Evolutionary conservation across 1,140 invertebrate species (phyloP).

Genomic region (Doryteuthis pealeii): DNA sequence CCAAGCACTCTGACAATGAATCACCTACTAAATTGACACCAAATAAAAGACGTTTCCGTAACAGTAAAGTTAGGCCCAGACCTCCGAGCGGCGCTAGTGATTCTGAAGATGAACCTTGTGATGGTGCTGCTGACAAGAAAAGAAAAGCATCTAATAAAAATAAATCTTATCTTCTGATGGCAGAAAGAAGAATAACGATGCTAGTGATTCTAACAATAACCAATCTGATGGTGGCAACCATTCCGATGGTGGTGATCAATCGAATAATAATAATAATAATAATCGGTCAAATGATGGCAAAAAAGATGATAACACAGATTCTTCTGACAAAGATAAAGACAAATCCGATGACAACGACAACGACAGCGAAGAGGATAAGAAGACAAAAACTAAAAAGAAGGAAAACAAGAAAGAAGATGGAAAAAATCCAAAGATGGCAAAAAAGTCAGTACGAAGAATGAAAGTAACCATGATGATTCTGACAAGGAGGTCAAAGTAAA

Average conservation of each 20-base stretch:
- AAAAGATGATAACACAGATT: background rate
- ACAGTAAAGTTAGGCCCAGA: background rate
- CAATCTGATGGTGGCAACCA: background rate
- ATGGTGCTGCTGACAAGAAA: background rate
- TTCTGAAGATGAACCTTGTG: constrained; percentile 12
- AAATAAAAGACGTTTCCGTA: too few species aligned
- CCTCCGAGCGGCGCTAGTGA: constrained; percentile 26
- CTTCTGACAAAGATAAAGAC: background rate
- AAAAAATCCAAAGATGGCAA: background rate
- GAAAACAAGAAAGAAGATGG: constrained; percentile 17
- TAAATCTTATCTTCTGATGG: background rate
- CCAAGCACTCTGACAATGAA: too few species aligned
- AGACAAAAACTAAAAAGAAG: background rate
- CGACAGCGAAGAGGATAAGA: constrained; percentile 5
- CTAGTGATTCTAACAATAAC: background rate
- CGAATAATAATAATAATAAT: background rate
- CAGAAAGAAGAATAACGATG: background rate
- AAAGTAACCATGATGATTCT: background rate
- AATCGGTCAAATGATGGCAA: background rate
- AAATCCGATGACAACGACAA: constrained; percentile 8
- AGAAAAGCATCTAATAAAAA: background rate
- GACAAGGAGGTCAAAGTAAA: constrained; percentile 17
- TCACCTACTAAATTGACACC: too few species aligned
- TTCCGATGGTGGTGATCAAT: background rate
- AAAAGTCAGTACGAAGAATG: too few species aligned